Evolutionary conservation across 2,888 invertebrate species (phyloP).

Genomic region (Stenodera caucasica): DNA sequence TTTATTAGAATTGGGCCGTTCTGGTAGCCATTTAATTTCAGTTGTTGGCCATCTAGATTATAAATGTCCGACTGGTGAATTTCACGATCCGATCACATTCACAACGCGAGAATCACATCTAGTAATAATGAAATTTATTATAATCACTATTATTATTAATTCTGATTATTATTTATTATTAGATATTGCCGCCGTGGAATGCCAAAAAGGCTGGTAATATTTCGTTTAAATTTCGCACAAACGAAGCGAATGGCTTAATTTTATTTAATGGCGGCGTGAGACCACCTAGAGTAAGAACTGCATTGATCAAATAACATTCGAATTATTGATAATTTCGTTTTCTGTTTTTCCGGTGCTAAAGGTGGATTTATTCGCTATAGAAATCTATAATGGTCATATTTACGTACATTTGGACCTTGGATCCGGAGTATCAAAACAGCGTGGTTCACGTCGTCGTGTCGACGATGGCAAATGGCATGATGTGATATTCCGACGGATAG

Average conservation of each 20-base stretch:
- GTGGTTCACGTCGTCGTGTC: conserved; percentile 78
- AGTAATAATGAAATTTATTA: conserved; percentile 64
- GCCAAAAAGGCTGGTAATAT: conserved; percentile 86
- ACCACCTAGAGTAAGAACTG: conserved; percentile 70
- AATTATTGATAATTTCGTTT: conserved; percentile 4
- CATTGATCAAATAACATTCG: not conserved
- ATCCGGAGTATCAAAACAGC: conserved; percentile 83
- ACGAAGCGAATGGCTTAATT: conserved; percentile 91
- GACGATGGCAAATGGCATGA: conserved; percentile 95
- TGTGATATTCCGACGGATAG: conserved; percentile 78
- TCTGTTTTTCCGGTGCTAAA: too few species aligned
- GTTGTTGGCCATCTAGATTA: conserved; percentile 85
- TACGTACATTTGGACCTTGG: conserved; percentile 92
- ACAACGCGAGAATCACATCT: conserved; percentile 88
- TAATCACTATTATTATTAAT: not conserved
- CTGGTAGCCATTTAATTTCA: conserved; percentile 75
- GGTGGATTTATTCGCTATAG: conserved; percentile 92
- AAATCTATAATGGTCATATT: conserved; percentile 90
- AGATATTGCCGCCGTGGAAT: conserved; percentile 90
- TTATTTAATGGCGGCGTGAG: conserved; percentile 87
- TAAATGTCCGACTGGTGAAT: conserved; percentile 81
- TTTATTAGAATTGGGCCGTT: conserved; percentile 83
- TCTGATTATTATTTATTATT: conserved; percentile 48
- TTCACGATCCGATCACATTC: conserved; percentile 89
- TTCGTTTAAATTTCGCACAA: conserved; percentile 93